Base-by-base conservation (phyloP, 2,113 vertebrate species). In the Clinocottus analis region DNA sequence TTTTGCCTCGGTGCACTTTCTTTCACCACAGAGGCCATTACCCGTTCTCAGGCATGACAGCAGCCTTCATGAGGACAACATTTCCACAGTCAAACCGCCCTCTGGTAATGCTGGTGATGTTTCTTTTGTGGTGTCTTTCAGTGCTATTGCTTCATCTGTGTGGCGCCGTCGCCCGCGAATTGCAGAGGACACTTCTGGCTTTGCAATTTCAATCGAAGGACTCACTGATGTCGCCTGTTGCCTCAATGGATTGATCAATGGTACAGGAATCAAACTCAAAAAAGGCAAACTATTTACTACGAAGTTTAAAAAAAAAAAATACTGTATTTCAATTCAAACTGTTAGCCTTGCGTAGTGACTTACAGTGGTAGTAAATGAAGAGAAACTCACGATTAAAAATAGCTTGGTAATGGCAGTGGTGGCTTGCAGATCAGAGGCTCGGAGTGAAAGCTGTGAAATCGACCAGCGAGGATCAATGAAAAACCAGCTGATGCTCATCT, bases 401-500 rank as follows among this genome's bases (percentile, higher is more conserved):
- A 69, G 25, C 3, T 5, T 51, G 25, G 13, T 41, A 25, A 23
- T 49, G 25, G 17, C 27, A 29, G 23, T 55, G 13, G 17, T 43
- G 41, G 19, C 31, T 43, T 21, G 66, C 27, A 49, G 49, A 77
- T 85, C 62, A 72, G 39, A 78, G 66, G 19, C 64, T 87, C 53
- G 29, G 59, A 79, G 60, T 45, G 37, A 74, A 79, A 23, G 49
- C 68, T 64, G 27, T 53, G 66, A 80, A 72, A 82, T 87, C 49
- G 41, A 88, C 83, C 59, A 68, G 41, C 5, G 11, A 53, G 49
- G 55, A 85, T 90, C 77, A 84, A 70, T 25, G 70, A 62, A 56
- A 43, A 80, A 64, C 74, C 80, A 25, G 33, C 74, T 63, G 72
- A 63, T 83, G 80, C 74, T 82, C 77, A 72, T 77, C 67, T 68